These are phyloP conservation scores for Cydia strobilella DNA, from an alignment of 1,140 invertebrate genomes.

Conservation along the genomic window DNA sequence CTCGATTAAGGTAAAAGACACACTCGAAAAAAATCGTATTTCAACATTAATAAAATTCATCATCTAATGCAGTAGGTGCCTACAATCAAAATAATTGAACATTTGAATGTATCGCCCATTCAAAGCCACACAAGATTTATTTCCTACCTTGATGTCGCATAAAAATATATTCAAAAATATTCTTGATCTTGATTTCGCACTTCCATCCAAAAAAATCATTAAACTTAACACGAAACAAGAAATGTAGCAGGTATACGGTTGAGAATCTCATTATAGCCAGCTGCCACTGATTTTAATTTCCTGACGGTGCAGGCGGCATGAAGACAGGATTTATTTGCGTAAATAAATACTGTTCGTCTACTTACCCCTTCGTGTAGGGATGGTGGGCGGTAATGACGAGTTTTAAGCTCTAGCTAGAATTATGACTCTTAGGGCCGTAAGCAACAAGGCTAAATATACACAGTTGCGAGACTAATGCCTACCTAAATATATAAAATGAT, in stretches of 20 bases:
- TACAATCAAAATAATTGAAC: no score
- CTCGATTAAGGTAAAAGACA: no score
- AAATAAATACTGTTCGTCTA: slow-evolving; percentile 28
- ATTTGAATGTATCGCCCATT: no score
- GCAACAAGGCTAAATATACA: background rate
- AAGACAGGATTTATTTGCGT: slow-evolving; percentile 30
- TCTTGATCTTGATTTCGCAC: background rate
- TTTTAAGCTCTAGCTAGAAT: background rate
- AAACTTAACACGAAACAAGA: slow-evolving; percentile 7
- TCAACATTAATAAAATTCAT: no score
- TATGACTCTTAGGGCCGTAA: background rate
- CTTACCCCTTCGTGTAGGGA: slow-evolving; percentile 14
- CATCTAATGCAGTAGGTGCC: no score
- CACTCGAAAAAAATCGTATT: no score
- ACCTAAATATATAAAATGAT: no score
- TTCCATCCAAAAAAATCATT: background rate
- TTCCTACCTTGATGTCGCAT: no score
- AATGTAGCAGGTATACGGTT: slow-evolving; percentile 19
- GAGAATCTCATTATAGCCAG: slow-evolving; percentile 28
- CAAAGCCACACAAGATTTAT: no score
- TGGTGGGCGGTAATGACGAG: background rate
- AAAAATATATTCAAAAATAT: no score
- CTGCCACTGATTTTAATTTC: slow-evolving; percentile 32
- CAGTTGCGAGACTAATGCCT: no score
- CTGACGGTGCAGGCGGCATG: slow-evolving; percentile 23